Evolutionary conservation across 1,140 invertebrate species (phyloP).

Genomic region (Brachionus angularis): DNA sequence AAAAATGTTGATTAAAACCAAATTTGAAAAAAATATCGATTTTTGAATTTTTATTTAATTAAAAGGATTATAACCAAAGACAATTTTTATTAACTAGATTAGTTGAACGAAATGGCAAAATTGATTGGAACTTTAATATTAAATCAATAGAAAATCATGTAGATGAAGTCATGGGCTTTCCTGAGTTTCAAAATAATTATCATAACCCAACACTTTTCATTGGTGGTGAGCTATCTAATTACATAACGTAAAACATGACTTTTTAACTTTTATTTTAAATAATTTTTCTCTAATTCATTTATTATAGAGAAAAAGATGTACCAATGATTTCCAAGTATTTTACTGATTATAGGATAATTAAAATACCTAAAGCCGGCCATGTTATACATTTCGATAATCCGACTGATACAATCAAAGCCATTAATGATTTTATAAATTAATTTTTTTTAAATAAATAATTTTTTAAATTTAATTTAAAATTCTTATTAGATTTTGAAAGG

Average conservation of each 20-base stretch:
- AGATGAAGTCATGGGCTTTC: slow-evolving; percentile 42
- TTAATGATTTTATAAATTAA: slow-evolving; percentile 34
- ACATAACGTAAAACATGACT: not conserved
- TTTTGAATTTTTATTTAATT: not conserved
- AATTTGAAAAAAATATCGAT: not conserved
- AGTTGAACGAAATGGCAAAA: slow-evolving; percentile 1
- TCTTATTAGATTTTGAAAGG: not conserved
- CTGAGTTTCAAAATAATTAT: slow-evolving; percentile 24
- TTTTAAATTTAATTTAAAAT: not conserved
- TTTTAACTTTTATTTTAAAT: not conserved
- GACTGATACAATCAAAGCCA: slow-evolving; percentile 1
- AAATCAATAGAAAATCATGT: not conserved
- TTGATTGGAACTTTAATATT: slow-evolving; percentile 32
- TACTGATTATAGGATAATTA: slow-evolving; percentile 11
- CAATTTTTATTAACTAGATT: slow-evolving; percentile 29
- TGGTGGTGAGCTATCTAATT: slow-evolving; percentile 26
- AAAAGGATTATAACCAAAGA: not conserved
- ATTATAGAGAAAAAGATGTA: slow-evolving; percentile 4
- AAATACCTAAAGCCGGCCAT: slow-evolving; percentile 33
- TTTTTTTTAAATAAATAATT: no score
- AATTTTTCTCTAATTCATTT: not conserved
- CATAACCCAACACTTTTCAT: slow-evolving; percentile 12
- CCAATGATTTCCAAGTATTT: slow-evolving; percentile 23
- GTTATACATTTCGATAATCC: slow-evolving; percentile 38
- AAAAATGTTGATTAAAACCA: not conserved